phyloP scores from a whole-genome alignment of 2,113 vertebrate species.

The Indri indri region DNA sequence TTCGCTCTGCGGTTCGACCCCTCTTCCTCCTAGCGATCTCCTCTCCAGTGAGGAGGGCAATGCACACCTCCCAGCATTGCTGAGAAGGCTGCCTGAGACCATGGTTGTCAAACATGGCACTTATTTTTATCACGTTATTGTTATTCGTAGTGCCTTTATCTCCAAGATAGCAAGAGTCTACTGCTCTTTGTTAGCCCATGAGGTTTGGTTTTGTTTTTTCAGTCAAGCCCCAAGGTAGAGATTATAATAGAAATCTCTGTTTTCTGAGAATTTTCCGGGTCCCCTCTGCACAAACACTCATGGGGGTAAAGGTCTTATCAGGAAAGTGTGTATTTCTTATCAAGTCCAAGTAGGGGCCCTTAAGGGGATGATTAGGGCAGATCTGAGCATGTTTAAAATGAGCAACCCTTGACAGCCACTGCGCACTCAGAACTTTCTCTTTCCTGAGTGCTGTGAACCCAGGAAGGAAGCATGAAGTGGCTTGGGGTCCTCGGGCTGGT shows the following conservation, averaged over 20 bases:
- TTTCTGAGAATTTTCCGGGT: not conserved
- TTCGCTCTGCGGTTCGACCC: no score
- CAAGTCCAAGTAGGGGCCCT: not conserved
- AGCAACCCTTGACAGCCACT: accelerated
- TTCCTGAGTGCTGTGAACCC: accelerated
- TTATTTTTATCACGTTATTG: not conserved
- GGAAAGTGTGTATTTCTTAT: conserved; percentile 75
- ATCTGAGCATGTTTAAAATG: conserved; percentile 68
- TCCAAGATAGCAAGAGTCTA: not conserved
- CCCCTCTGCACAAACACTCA: not conserved
- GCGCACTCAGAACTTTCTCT: no score
- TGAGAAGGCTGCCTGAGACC: not conserved
- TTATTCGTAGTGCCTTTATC: not conserved
- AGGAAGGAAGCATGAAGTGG: conserved; percentile 77
- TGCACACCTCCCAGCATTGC: accelerated
- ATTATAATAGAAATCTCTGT: not conserved
- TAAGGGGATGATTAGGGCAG: not conserved
- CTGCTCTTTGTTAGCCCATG: not conserved
- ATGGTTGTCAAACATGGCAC: not conserved
- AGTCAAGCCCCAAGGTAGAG: not conserved
- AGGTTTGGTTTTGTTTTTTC: not conserved
- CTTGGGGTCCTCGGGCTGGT: conserved; percentile 76
- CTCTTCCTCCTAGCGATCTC: not conserved
- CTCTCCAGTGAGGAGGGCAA: no score
- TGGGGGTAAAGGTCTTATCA: not conserved